Conservation (phyloP, 2,888 invertebrate genomes). For the Hybos culiciformis region DNA sequence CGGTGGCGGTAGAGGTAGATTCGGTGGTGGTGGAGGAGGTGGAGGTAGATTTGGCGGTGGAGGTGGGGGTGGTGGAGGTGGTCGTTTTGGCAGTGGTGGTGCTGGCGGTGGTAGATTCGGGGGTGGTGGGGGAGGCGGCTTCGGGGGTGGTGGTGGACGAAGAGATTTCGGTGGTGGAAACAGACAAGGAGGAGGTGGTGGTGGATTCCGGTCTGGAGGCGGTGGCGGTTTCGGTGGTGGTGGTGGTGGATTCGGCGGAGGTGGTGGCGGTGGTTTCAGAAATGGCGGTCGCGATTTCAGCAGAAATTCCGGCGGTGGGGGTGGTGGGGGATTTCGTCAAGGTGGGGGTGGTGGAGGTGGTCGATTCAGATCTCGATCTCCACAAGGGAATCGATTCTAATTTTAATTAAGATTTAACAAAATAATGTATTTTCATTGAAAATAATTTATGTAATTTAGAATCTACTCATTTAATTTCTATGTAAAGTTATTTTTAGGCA, state of each 20-base stretch:
- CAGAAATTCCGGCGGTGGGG: slow-evolving; percentile 4
- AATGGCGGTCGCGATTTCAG: too few species aligned
- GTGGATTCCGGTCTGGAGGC: slow-evolving; percentile 17
- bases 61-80: slow-evolving; percentile 37
- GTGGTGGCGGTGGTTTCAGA: neutral
- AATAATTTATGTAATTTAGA: too few species aligned
- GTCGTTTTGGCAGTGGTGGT: slow-evolving; percentile 35
- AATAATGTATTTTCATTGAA: too few species aligned
- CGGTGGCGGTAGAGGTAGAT: slow-evolving; percentile 37
- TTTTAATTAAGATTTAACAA: too few species aligned
- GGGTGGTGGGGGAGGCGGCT: slow-evolving; percentile 15
- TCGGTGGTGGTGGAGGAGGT: slow-evolving; percentile 37
- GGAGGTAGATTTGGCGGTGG: slow-evolving; percentile 42
- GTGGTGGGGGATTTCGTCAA: neutral
- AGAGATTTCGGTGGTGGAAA: slow-evolving; percentile 31
- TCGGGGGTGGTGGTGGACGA: slow-evolving; percentile 13
- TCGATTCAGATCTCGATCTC: slow-evolving; percentile 5
- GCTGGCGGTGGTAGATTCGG: slow-evolving; percentile 25
- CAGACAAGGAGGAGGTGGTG: slow-evolving; percentile 40
- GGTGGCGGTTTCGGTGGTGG: neutral
- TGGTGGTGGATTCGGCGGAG: neutral
- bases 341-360: slow-evolving; percentile 1
- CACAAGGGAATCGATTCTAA: slow-evolving; percentile 2
- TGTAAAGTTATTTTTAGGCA: too few species aligned
- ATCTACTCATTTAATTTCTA: too few species aligned